A percentile compares a stretch with the other conserved stretches of the same genome.
Evolutionary conservation across 2,888 invertebrate species (phyloP).

Genomic region (Eupithecia exiguata): DNA sequence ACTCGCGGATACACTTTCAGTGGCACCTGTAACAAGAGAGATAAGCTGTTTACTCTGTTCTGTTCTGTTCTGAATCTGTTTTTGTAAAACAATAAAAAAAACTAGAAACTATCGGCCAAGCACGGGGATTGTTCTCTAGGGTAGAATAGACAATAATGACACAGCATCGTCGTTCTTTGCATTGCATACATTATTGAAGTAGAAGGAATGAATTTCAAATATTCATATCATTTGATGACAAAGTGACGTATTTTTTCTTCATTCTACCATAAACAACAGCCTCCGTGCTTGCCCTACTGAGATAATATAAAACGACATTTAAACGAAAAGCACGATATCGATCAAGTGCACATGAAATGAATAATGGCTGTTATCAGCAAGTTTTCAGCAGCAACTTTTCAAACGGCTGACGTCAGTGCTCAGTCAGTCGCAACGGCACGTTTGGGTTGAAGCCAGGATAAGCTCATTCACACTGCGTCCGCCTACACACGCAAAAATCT

Average conservation of each 20-base stretch:
- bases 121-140: background rate
- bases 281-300: background rate
- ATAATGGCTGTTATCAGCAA: conserved; percentile 53
- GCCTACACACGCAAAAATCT: conserved; percentile 64
- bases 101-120: background rate
- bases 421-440: conserved; percentile 58
- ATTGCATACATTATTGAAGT: too few species aligned
- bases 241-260: too few species aligned
- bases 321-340: conserved; percentile 20
- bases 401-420: conserved; percentile 66
- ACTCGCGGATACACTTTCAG: conserved; percentile 76
- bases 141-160: too few species aligned
- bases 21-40: conserved; percentile 74
- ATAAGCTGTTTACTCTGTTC: conserved; percentile 5
- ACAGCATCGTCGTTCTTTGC: too few species aligned
- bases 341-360: conserved; percentile 41
- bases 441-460: conserved; percentile 74
- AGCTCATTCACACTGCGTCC: conserved; percentile 78
- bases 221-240: too few species aligned
- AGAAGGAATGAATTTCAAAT: too few species aligned
- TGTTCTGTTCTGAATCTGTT: too few species aligned
- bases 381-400: conserved; percentile 60
- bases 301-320: background rate
- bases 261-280: too few species aligned
- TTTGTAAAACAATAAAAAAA: conserved; percentile 10